Conservation (phyloP, 1,140 invertebrate genomes). For the Sogatella furcifera region DNA sequence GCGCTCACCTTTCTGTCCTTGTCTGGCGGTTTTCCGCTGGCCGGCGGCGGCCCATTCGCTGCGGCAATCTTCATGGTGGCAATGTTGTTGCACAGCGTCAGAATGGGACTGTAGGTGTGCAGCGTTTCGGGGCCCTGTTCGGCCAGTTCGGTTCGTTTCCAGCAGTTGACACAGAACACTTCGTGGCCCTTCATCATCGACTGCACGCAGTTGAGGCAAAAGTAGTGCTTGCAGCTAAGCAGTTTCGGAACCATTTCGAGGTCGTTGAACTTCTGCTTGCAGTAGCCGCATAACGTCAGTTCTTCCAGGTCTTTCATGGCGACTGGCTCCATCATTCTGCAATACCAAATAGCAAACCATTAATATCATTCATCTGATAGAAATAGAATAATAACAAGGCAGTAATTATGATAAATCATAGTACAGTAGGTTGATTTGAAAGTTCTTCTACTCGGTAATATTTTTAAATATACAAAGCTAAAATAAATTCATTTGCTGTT, state of each 20-base stretch:
- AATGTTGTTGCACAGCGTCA: conserved; percentile 29
- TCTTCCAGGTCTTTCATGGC: conserved; percentile 45
- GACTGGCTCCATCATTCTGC: conserved; percentile 28
- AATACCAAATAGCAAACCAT: neutral
- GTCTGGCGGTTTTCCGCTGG: conserved; percentile 30
- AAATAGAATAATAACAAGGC: too few species aligned
- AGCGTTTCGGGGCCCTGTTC: conserved; percentile 48
- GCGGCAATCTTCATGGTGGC: conserved; percentile 21
- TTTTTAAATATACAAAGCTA: too few species aligned
- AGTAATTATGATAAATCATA: too few species aligned
- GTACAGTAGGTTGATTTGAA: too few species aligned
- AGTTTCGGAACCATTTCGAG: conserved; percentile 55
- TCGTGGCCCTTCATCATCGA: conserved; percentile 48
- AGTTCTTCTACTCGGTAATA: too few species aligned
- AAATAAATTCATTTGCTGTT: too few species aligned
- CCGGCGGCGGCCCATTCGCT: conserved; percentile 10
- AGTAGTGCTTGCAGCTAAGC: conserved; percentile 62
- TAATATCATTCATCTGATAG: too few species aligned
- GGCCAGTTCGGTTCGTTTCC: conserved; percentile 51
- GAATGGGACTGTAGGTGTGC: conserved; percentile 50
- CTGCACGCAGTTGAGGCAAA: conserved; percentile 60
- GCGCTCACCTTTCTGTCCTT: conserved; percentile 39
- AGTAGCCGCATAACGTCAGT: conserved; percentile 54
- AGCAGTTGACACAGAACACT: conserved; percentile 54
- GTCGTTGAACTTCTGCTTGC: conserved; percentile 57